Conservation (phyloP, 2,113 vertebrate species). For the Colinus virginianus region DNA sequence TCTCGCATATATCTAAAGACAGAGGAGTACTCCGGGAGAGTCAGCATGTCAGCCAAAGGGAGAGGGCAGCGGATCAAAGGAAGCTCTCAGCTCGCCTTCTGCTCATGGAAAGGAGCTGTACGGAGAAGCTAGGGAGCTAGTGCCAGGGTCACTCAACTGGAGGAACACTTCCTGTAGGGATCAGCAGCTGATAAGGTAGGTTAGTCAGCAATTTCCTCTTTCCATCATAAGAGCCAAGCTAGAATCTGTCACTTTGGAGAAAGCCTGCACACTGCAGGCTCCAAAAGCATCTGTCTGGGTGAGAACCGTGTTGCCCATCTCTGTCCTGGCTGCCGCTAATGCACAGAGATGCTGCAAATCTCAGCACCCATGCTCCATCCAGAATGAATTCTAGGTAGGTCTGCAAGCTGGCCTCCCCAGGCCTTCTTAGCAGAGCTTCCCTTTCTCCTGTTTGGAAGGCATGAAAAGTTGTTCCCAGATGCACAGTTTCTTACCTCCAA, state of each 20-base stretch:
- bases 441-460: background rate
- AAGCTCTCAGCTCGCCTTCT: constrained; percentile 77
- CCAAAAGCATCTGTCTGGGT: background rate
- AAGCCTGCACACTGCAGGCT: constrained; percentile 22
- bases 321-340: background rate
- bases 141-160: constrained; percentile 84
- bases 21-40: constrained; percentile 79
- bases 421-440: background rate
- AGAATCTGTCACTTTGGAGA: constrained; percentile 1
- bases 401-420: constrained; percentile 4
- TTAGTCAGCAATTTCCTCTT: constrained; percentile 78
- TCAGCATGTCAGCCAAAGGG: constrained; percentile 83
- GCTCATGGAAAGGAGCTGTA: constrained; percentile 79
- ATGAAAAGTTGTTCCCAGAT: background rate
- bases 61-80: constrained; percentile 81
- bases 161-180: constrained; percentile 83
- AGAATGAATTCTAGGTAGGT: constrained; percentile 25
- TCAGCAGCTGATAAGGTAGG: constrained; percentile 82
- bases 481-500: background rate
- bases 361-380: constrained; percentile 13
- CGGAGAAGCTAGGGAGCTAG: constrained; percentile 84
- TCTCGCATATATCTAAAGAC: constrained; percentile 79
- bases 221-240: constrained; percentile 18
- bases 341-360: background rate
- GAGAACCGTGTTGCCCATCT: background rate